Evolutionary conservation across 2,888 invertebrate species (phyloP), one percentile per base, ranked within the genome.

Genomic region (Liopterus haemorrhoidalis): DNA sequence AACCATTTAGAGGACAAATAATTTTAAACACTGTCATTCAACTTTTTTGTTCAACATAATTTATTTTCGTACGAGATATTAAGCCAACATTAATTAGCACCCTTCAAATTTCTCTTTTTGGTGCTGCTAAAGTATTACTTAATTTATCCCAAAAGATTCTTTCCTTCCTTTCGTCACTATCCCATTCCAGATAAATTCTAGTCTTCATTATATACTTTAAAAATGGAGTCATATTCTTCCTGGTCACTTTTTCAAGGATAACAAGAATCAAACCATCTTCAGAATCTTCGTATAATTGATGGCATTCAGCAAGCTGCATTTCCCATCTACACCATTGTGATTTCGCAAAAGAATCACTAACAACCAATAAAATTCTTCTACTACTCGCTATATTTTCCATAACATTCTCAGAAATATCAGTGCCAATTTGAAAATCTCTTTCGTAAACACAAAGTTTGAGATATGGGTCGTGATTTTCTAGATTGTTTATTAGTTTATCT

Each of bases 311-410:
- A 18, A 82, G 67, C 54, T 80, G 78, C 6, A 81, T 78, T 58
- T 84, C 84, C 75, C 81, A 78, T 24, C 78, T 69, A 59, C 81
- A 80, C 85, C 85, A 85, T 46, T 82, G 79, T 18, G 82, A 81
- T 55, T 76, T 75, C 0, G 80, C 76, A 61, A 82, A 85, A 54
- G 74, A 71, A 55, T 79, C 76, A 44, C 82, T 82, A 36, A 85
- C 70, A 5, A 85, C 66, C 41, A 85, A 64, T 43, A 85, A 68
- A n/a, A 82, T 75, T 57, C 77, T 78, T 48, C 76, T 73, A 59
- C 81, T 79, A 43, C 74, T 71, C 21, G 76, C 75, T 48, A 85
- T 76, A 58, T 79, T 75, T 24, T 71, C 73, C 48, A 79, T 66
- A 25, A 85, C 77, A 38, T 78, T 76, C 57, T 84, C 82, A 0